Base-by-base conservation (phyloP, 2,113 vertebrate species). In the Apteryx mantelli region DNA sequence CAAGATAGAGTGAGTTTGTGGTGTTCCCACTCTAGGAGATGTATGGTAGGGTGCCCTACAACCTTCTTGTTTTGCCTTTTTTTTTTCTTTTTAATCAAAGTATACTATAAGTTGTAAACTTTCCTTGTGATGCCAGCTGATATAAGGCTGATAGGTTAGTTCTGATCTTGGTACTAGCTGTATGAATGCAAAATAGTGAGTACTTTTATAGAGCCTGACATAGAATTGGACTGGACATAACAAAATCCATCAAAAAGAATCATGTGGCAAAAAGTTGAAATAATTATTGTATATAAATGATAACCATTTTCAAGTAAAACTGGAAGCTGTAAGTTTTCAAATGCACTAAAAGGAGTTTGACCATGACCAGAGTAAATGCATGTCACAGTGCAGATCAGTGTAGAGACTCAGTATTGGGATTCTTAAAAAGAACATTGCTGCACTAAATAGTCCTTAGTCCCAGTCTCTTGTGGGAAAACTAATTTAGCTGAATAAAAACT, bases 361-460 rank as follows among this genome's bases (percentile, higher is more conserved):
- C 26, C 56, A 18, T 52, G 70, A 12, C 36, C 24, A 11, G 63
- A 44, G 25, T 56, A 52, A 40, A 44, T 65, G 5, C 0, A 3
- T 36, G 5, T 61, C 1, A 1, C 0, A 1, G 11, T 44, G 18
- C 63, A 65, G 38, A 40, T 17, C 38, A 28, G 9, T 30, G 5
- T 68, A 88, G 36, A 76, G 21, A 24, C 13, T 83, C 20, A 53
- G 12, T 42, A 76, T 22, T 3, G 26, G 66, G 52, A 15, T 12
- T 93, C 36, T 75, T 74, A 9, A 53, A 61, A 89, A 66, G 25
- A 78, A 38, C 53, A 58, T 81, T 89, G 56, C 44, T 70, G 44
- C 32, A 36, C 64, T 80, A 64, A 88, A 50, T 10, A 79, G 32
- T 58, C 22, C 28, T 86, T 55, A 80, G 11, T 69, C 1, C 1